These are phyloP conservation scores for Drosophila kambysellisi DNA, from an alignment of 2,888 invertebrate genomes.

Conservation along the genomic window DNA sequence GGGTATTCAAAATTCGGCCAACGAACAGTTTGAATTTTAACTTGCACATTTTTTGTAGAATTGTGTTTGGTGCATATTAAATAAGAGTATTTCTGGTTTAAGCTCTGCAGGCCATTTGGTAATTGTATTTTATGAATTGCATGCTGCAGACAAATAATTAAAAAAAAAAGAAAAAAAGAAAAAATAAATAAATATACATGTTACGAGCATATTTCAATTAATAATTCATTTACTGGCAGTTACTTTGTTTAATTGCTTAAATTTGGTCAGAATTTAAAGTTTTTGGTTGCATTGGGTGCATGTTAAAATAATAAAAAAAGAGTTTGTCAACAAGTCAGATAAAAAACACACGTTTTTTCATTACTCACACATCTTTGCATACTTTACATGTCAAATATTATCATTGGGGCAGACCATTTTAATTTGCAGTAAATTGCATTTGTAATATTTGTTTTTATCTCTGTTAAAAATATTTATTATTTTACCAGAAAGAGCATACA, in stretches of 20 bases:
- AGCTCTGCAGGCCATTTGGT: background rate
- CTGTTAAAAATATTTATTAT: background rate
- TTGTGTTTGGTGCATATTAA: background rate
- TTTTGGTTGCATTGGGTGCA: conserved; percentile 9
- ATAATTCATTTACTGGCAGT: conserved; percentile 11
- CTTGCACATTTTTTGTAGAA: background rate
- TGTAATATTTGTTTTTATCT: too few species aligned
- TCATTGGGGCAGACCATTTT: background rate
- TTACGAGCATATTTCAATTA: conserved; percentile 14
- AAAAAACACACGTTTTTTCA: conserved; percentile 14
- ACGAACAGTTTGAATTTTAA: background rate
- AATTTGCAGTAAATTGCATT: conserved; percentile 2
- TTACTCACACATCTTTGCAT: background rate
- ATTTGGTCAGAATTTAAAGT: conserved; percentile 5
- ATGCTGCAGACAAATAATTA: background rate
- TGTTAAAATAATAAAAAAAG: conserved; percentile 3
- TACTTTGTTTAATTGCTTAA: conserved; percentile 22
- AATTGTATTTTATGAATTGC: conserved; percentile 8
- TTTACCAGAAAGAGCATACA: background rate
- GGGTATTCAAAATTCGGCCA: background rate
- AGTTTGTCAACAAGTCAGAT: conserved; percentile 3
- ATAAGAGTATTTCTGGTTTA: conserved; percentile 6
- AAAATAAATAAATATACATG: too few species aligned
- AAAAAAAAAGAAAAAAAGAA: background rate
- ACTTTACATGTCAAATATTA: background rate